Evolutionary conservation across 1,140 invertebrate species (phyloP), one percentile per base, ranked within the genome.

Genomic region (Euschistus heros): DNA sequence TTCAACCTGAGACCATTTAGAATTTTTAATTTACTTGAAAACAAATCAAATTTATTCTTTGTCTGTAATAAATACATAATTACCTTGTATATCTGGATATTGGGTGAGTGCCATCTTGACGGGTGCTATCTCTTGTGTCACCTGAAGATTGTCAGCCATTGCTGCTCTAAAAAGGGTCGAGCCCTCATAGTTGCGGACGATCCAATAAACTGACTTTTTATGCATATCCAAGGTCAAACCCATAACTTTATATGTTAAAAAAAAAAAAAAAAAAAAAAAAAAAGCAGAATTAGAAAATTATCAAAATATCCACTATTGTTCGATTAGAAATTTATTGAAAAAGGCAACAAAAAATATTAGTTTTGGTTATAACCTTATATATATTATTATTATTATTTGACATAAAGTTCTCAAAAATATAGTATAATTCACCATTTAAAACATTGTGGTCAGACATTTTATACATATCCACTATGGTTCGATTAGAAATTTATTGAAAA

Each of bases 161-260:
- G 80, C 80, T 27, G 86, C 85, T 66, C 79, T 76, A 72, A 84
- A 88, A 13, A 91, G 76, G 66, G 82, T 82, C 0, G 86, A 88
- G n/a, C 85, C 84, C 71, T 87, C 83, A 66, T 84, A 83, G 63
- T 86, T 87, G 66, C 86, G 75, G 0, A 91, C 84, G 24, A 91
- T 82, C 88, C 88, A 92, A 72, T 88, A 93, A 1, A 93, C 75
- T 63, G 81, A 80, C 70, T 84, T 81, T 63, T 83, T 80, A 68
- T 87, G 81, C 0, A 86, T 78, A 72, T 94, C 91, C 54, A 93
- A 74, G 0, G 89, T 88, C 26, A 95, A 76, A 6, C 90, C 89
- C 80, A 86, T 86, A 0, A 93, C 89, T 86, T 37, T 7, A 30
- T 7, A 30, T 30, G 27, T 30, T 30, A 70, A 69, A 54, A 6